These are phyloP conservation scores for Sebastes oblongus DNA, from an alignment of 2,797 vertebrate species.

Conservation along the genomic window DNA sequence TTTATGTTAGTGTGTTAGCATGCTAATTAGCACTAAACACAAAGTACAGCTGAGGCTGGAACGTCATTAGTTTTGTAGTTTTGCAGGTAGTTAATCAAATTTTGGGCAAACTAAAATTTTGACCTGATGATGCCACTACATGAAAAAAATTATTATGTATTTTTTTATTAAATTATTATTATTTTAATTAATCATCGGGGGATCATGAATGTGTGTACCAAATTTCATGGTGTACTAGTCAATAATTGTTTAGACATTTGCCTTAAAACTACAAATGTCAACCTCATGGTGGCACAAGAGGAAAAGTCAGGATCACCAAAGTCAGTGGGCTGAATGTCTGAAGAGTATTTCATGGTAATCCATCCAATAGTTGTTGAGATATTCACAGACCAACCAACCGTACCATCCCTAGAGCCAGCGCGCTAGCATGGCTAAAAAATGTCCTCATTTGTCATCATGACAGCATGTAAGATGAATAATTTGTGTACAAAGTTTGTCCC, in stretches of 20 bases:
- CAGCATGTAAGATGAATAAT: neutral
- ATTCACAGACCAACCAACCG: neutral
- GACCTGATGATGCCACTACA: neutral
- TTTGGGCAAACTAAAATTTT: neutral
- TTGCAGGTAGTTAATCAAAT: neutral
- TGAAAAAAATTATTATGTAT: neutral
- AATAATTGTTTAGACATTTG: neutral
- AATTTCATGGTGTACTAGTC: neutral
- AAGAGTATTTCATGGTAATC: neutral
- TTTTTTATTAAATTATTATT: neutral
- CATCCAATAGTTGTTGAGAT: neutral
- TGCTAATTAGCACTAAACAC: neutral
- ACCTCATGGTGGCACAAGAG: neutral
- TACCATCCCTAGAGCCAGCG: neutral
- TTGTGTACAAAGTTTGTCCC: neutral
- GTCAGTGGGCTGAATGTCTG: neutral
- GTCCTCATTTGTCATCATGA: neutral
- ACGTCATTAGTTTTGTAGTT: neutral
- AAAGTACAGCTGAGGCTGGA: too few species aligned
- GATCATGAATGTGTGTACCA: neutral
- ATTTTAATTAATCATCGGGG: neutral
- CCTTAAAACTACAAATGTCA: neutral
- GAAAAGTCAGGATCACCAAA: neutral
- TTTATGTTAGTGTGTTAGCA: neutral
- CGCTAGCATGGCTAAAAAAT: neutral